Evolutionary conservation across 2,888 invertebrate species (phyloP).

Genomic region (Epinotia ramella): DNA sequence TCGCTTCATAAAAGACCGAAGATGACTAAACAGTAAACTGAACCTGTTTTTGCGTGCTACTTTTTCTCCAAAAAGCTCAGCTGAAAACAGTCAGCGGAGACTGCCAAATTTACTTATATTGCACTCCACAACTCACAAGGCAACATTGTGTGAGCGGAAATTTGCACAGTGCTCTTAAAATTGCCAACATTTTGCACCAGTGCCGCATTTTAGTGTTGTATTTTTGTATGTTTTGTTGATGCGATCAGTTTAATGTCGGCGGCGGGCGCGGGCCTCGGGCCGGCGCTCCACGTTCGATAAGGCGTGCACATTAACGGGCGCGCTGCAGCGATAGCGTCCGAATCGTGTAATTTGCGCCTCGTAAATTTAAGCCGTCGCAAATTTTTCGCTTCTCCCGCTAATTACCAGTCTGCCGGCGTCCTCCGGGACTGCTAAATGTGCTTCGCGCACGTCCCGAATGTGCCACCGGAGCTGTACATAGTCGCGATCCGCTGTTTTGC

Average conservation of each 20-base stretch:
- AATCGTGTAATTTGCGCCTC: conserved; percentile 85
- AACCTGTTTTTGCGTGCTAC: neutral
- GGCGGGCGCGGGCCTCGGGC: conserved; percentile 53
- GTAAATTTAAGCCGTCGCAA: conserved; percentile 84
- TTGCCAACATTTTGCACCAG: conserved; percentile 51
- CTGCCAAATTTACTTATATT: conserved; percentile 34
- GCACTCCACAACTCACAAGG: conserved; percentile 24
- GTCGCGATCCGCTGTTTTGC: conserved; percentile 68
- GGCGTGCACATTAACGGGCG: conserved; percentile 81
- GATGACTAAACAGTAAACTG: neutral
- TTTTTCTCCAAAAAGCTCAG: conserved; percentile 11
- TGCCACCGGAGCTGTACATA: conserved; percentile 66
- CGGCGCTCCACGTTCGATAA: conserved; percentile 74
- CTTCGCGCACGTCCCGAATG: conserved; percentile 80
- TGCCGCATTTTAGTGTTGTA: conserved; percentile 53
- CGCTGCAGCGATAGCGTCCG: conserved; percentile 80
- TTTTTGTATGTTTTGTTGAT: conserved; percentile 66
- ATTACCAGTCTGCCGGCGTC: conserved; percentile 82
- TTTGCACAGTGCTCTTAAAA: conserved; percentile 44
- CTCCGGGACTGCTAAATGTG: conserved; percentile 81
- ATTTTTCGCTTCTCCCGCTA: conserved; percentile 84
- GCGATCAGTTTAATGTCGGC: conserved; percentile 68
- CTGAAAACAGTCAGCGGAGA: conserved; percentile 17
- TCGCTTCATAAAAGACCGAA: neutral
- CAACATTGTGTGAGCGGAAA: conserved; percentile 38